phyloP scores from a whole-genome alignment of 2,113 vertebrate species.

The Labeo catla region DNA sequence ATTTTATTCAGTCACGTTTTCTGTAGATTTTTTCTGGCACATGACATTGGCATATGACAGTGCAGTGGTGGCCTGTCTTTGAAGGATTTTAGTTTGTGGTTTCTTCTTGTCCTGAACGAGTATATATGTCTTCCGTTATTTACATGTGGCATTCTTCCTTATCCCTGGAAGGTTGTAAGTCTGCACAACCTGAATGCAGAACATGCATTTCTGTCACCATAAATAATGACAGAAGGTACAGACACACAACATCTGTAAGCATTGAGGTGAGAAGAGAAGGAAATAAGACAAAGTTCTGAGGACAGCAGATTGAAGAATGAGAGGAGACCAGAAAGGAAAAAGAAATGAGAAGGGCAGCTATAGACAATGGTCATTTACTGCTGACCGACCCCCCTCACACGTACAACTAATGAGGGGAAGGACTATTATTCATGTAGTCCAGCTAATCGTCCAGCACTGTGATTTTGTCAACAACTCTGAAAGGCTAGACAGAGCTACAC shows the following conservation, averaged over 20 bases:
- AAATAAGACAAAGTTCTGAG: background rate
- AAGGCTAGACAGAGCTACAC: constrained; percentile 75
- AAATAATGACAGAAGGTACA: constrained; percentile 16
- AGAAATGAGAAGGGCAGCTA: background rate
- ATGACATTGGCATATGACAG: background rate
- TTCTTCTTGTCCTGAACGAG: background rate
- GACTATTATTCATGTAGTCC: constrained; percentile 55
- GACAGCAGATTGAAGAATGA: background rate
- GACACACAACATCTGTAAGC: background rate
- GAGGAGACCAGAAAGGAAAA: background rate
- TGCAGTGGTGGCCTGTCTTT: background rate
- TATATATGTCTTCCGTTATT: constrained; percentile 5
- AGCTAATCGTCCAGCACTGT: constrained; percentile 80
- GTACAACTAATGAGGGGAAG: constrained; percentile 8
- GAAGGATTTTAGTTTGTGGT: background rate
- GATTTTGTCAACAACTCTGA: constrained; percentile 82
- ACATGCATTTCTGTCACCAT: constrained; percentile 12
- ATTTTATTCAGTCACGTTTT: background rate
- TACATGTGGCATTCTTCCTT: background rate
- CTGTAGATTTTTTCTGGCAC: background rate
- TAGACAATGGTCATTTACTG: constrained; percentile 12
- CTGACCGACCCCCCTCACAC: background rate
- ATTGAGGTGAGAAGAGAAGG: background rate
- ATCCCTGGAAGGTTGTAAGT: background rate
- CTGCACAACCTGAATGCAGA: background rate